Evolutionary conservation across 2,797 vertebrate genomes (phyloP).

Genomic region (Helarctos malayanus): DNA sequence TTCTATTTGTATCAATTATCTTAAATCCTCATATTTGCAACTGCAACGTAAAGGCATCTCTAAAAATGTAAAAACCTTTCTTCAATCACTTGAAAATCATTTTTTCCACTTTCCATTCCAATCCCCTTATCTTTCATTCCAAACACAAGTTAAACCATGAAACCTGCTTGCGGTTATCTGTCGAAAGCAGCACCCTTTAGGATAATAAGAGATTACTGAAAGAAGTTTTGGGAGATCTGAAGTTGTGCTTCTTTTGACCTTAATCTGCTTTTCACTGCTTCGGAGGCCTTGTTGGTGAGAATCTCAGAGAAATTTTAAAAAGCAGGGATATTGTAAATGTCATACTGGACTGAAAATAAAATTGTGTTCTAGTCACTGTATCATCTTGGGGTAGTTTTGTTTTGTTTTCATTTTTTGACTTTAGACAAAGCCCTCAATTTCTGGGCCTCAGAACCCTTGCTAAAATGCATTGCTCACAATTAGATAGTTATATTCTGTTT

Average conservation of each 20-base stretch:
- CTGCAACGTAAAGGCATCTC: neutral
- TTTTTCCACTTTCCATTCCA: neutral
- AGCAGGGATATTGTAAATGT: neutral
- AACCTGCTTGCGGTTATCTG: neutral
- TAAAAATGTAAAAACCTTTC: neutral
- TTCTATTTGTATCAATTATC: neutral
- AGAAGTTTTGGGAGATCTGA: neutral
- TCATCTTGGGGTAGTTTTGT: neutral
- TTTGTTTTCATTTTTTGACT: neutral
- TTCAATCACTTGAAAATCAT: slow-evolving; percentile 29
- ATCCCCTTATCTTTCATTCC: neutral
- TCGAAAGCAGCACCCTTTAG: neutral
- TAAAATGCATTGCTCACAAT: neutral
- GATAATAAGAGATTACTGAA: neutral
- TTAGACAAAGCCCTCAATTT: neutral
- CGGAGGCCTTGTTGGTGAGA: neutral
- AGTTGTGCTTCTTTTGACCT: neutral
- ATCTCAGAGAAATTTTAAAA: neutral
- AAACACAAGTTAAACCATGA: slow-evolving; percentile 5
- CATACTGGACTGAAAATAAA: neutral
- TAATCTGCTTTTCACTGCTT: neutral
- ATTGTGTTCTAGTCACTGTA: neutral
- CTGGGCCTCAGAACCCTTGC: neutral
- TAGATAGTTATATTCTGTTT: neutral
- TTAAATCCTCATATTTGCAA: neutral